Base-by-base conservation (phyloP, 92 coral and sea anemone genomes). In the Epizoanthus illoricatus region DNA sequence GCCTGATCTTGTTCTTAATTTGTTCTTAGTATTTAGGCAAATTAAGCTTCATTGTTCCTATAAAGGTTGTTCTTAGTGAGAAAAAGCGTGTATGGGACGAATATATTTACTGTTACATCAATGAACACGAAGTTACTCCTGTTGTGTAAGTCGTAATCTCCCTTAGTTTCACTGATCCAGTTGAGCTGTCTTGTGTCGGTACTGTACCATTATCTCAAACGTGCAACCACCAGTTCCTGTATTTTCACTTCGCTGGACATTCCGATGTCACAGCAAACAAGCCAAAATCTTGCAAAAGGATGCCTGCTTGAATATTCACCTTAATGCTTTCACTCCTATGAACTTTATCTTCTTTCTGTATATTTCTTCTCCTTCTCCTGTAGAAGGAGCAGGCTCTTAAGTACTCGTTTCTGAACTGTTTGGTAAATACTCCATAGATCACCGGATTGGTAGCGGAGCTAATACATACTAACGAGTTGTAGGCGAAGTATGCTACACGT, bases 361-460 rank as follows among this genome's bases (percentile, higher is more conserved):
- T 74, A 55, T 21, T 55, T 18, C 47, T 57, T 18, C n/a, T 28
- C 16, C 47, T 56, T 47, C 47, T 54, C 8, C 39, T 15, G 3
- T 13, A 4, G 11, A 57, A 74, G n/a, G 80, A 74, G 4, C 36
- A 74, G 7, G 24, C n/a, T 47, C 40, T 74, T 11, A 28, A 8
- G 49, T 74, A 74, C 64, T 74, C 80, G 13, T 56, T 74, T 57
- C 80, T 74, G 16, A 74, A 56, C 49, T 74, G 80, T 52, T 4
- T 28, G 49, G 57, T 74, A 58, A 74, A 56, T 8, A 74, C 80
- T 5, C 80, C 80, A 24, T 74, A 74, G 5, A 74, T 74, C 9
- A 74, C 64, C 10, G 80, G 80, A 15, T 74, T 74, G 19, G 43
- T 57, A 28, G 80, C 80, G 15, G 65, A 74, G 61, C 80, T 74